These are phyloP conservation scores for Clarias fuscus DNA, from an alignment of 2,797 vertebrate genomes.

Conservation along the genomic window DNA sequence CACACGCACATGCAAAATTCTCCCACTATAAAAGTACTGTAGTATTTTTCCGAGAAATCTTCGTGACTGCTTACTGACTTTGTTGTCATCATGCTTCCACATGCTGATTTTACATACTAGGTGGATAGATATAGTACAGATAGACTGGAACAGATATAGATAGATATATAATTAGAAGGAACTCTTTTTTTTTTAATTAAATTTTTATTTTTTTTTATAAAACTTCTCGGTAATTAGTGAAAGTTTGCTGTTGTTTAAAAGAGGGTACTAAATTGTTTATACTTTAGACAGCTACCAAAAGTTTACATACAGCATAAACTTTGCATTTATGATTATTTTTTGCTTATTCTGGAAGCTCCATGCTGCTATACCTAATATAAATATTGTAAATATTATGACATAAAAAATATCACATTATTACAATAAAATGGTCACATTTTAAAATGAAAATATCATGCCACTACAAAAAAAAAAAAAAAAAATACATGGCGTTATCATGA, in stretches of 20 bases:
- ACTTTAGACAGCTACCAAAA: neutral
- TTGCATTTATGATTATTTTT: neutral
- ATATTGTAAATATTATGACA: neutral
- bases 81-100: conserved; percentile 31
- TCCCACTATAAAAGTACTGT: conserved; percentile 32
- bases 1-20: neutral
- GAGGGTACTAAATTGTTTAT: neutral
- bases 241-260: neutral
- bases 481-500: too few relatives aligned
- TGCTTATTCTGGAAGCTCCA: neutral
- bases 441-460: too few relatives aligned
- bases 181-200: neutral
- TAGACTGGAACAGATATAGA: too few relatives aligned
- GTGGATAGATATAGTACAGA: too few relatives aligned
- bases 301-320: too few relatives aligned
- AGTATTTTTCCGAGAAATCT: too few relatives aligned
- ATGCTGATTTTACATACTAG: neutral
- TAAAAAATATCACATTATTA: neutral
- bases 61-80: too few relatives aligned
- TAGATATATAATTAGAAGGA: neutral
- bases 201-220: too few relatives aligned
- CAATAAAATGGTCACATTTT: neutral
- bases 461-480: too few relatives aligned
- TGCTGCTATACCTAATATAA: neutral
- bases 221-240: neutral